A percentile compares a stretch with the other conserved stretches of the same genome.
phyloP scores from a whole-genome alignment of 2,888 invertebrate species.

The Therioaphis trifolii region DNA sequence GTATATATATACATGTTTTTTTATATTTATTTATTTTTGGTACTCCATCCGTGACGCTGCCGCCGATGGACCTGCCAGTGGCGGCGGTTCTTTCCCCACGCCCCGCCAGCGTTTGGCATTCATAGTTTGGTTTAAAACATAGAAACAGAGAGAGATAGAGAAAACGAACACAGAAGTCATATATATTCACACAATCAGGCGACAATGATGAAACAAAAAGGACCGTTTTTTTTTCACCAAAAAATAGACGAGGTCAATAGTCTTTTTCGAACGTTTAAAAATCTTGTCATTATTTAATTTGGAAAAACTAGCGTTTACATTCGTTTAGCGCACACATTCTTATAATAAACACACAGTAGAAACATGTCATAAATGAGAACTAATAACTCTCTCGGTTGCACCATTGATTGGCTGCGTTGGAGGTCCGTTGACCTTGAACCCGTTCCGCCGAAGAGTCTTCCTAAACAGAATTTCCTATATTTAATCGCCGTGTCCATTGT shows the following conservation, averaged over 20 bases:
- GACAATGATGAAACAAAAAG: slow-evolving; percentile 61
- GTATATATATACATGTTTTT: slow-evolving; percentile 35
- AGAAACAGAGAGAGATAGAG: slow-evolving; percentile 22
- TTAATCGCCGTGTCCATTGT: slow-evolving; percentile 56
- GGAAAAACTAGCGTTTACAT: slow-evolving; percentile 23
- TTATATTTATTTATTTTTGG: slow-evolving; percentile 61
- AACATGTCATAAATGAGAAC: slow-evolving; percentile 58
- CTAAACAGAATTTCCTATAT: slow-evolving; percentile 58
- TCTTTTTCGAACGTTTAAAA: slow-evolving; percentile 49
- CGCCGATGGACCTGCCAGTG: slow-evolving; percentile 55
- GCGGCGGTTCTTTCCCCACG: slow-evolving; percentile 5
- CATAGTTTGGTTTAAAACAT: slow-evolving; percentile 35
- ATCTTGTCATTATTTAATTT: slow-evolving; percentile 42
- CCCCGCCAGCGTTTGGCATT: not conserved
- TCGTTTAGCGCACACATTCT: not conserved
- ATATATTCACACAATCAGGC: slow-evolving; percentile 24
- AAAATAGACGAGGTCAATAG: slow-evolving; percentile 55
- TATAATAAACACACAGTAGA: slow-evolving; percentile 25
- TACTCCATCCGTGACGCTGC: slow-evolving; percentile 60
- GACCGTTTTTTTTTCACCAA: slow-evolving; percentile 42
- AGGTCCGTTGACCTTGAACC: slow-evolving; percentile 63
- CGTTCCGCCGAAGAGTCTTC: slow-evolving; percentile 57
- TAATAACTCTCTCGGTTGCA: slow-evolving; percentile 57
- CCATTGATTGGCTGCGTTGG: slow-evolving; percentile 58
- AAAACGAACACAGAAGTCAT: slow-evolving; percentile 37